Evolutionary conservation across 2,113 vertebrate genomes (phyloP), one percentile per base, ranked within the genome.

Genomic region (Micronycteris hirsuta): DNA sequence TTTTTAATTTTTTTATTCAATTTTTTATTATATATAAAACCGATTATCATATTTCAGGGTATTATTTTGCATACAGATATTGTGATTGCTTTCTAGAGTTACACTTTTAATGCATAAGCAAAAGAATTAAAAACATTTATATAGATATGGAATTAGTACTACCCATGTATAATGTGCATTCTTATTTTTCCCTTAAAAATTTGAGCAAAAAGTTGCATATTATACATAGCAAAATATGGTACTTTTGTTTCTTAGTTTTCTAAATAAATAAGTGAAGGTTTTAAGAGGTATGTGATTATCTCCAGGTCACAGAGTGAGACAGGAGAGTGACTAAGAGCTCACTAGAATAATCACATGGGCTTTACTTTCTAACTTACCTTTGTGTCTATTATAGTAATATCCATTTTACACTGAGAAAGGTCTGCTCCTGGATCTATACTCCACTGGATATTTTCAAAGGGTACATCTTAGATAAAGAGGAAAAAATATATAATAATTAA

Each of bases 391-490:
- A 99, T 84, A 83, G 98, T 98, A 93, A 98, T 41, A 49, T 98
- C 98, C 97, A 98, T 98, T 96, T 99, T 98, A 86, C 99, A 99
- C 73, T 99, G 98, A 65, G 99, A 99, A 96, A 99, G 98, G 56
- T 99, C 98, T 89, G 99, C 98, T 54, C 98, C 99, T 6, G 99
- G 99, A 96, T 99, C 99, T 71, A 99, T 33, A 98, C 99, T 99
- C 99, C 99, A 99, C 86, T 98, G 99, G 54, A 98, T 97, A 78
- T 99, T 99, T 98, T 98, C 99, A 94, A 98, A 97, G 49, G 97
- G 76, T 47, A 96, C 93, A 76, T 98, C 98, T 98, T 98, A 95
- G 73, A 91, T 28, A 88, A 97, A 82, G 56, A 22, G 13, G 93
- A 52, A 93, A 91, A 97, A 74, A 38, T 31, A 61, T 7, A 45